Evolutionary conservation across 1,140 invertebrate species (phyloP).

Genomic region (Phenacoccus solenopsis): DNA sequence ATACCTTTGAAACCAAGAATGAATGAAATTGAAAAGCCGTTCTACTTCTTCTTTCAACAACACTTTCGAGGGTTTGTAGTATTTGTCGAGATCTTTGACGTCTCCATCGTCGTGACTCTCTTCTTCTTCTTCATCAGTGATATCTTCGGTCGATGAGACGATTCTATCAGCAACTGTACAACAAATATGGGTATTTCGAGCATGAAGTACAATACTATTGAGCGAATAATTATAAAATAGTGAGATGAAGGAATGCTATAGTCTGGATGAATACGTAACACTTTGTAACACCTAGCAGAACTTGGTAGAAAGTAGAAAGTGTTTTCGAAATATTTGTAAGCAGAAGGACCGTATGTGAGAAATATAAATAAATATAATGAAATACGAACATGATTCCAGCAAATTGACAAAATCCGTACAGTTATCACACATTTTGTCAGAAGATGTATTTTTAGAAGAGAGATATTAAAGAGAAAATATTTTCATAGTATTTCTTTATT

Average conservation of each 20-base stretch:
- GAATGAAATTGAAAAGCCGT: constrained; percentile 20
- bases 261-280: no score
- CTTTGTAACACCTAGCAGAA: no score
- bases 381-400: constrained; percentile 27
- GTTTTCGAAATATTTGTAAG: neutral
- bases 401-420: constrained; percentile 28
- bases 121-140: constrained; percentile 18
- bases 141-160: constrained; percentile 8
- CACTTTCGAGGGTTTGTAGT: neutral
- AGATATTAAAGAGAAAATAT: neutral
- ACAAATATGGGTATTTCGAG: neutral
- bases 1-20: constrained; percentile 22
- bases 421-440: constrained; percentile 27
- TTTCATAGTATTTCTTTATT: neutral
- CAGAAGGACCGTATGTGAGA: neutral
- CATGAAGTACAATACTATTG: neutral
- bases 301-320: neutral
- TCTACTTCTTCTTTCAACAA: constrained; percentile 21
- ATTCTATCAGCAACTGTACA: neutral
- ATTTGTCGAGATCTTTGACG: constrained; percentile 6
- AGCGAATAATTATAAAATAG: neutral
- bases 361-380: constrained; percentile 1
- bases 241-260: no score
- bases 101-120: constrained; percentile 19
- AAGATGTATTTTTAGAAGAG: neutral